phyloP scores from a whole-genome alignment of 1,140 invertebrate species.

The Euwallacea similis region DNA sequence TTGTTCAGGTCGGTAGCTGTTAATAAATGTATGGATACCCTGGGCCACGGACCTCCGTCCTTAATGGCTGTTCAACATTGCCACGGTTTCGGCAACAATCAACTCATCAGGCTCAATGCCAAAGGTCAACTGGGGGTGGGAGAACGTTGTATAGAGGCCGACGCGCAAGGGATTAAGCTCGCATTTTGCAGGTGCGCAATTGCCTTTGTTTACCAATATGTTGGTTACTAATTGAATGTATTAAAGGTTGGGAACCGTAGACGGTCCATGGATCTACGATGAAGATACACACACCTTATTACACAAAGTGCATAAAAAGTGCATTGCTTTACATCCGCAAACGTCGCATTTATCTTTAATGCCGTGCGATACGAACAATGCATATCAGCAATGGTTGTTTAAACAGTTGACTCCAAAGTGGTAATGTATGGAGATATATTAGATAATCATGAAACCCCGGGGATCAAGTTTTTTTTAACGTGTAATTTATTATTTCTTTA shows the following conservation, averaged over 20 bases:
- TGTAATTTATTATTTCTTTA: too few relatives aligned
- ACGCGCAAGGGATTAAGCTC: constrained; percentile 80
- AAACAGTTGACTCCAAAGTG: constrained; percentile 71
- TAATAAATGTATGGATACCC: constrained; percentile 81
- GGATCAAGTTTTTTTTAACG: too few relatives aligned
- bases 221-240: not conserved
- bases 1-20: constrained; percentile 68
- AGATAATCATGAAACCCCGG: too few relatives aligned
- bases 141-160: constrained; percentile 92
- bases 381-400: constrained; percentile 87
- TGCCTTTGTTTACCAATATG: not conserved
- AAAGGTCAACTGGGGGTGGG: constrained; percentile 94
- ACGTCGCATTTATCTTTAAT: constrained; percentile 75
- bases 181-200: constrained; percentile 71
- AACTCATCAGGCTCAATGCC: constrained; percentile 88
- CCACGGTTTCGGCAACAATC: constrained; percentile 95
- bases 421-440: constrained; percentile 10
- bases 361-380: constrained; percentile 81
- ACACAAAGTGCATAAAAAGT: constrained; percentile 79
- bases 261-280: constrained; percentile 91
- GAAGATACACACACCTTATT: constrained; percentile 75
- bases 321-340: constrained; percentile 82
- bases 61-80: constrained; percentile 64
- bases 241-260: constrained; percentile 72
- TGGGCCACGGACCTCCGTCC: constrained; percentile 51